Conservation (phyloP, 2,888 invertebrate genomes). For the Dascillus cervinus region DNA sequence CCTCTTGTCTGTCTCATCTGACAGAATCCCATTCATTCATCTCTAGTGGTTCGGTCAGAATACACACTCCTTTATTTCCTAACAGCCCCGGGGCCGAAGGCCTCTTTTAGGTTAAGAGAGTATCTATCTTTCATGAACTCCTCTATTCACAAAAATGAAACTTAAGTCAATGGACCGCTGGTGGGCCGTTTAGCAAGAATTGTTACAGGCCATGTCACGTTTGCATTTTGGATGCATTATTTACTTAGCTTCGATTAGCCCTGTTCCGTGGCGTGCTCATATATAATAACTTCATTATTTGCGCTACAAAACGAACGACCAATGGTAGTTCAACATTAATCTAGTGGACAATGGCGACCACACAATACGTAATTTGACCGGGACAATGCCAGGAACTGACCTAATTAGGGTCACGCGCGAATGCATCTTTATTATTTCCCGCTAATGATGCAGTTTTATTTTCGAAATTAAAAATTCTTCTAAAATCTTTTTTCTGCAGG, state of each 20-base stretch:
- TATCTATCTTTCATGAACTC: too few relatives aligned
- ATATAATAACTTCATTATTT: constrained; percentile 32
- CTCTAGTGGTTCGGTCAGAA: constrained; percentile 8
- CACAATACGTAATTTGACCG: constrained; percentile 25
- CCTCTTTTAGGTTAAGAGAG: constrained; percentile 7
- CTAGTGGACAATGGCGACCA: constrained; percentile 27
- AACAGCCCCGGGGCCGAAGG: constrained; percentile 3
- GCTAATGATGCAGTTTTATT: too few relatives aligned
- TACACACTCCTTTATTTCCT: constrained; percentile 5
- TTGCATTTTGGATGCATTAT: too few relatives aligned
- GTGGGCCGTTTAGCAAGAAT: too few relatives aligned
- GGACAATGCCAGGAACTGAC: constrained; percentile 24
- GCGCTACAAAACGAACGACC: constrained; percentile 27
- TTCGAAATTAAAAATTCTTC: too few relatives aligned
- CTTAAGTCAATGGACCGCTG: too few relatives aligned
- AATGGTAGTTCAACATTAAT: constrained; percentile 24
- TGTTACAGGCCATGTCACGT: too few relatives aligned
- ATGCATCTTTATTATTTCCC: constrained; percentile 19
- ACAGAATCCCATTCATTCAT: constrained; percentile 9
- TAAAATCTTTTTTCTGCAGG: too few relatives aligned
- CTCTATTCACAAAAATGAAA: too few relatives aligned
- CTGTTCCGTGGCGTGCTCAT: constrained; percentile 27
- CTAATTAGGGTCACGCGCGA: constrained; percentile 30
- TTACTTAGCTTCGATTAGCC: too few relatives aligned
- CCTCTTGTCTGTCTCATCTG: constrained; percentile 14